Base-by-base conservation (phyloP, 2,113 vertebrate species). In the Microtus ochrogaster region DNA sequence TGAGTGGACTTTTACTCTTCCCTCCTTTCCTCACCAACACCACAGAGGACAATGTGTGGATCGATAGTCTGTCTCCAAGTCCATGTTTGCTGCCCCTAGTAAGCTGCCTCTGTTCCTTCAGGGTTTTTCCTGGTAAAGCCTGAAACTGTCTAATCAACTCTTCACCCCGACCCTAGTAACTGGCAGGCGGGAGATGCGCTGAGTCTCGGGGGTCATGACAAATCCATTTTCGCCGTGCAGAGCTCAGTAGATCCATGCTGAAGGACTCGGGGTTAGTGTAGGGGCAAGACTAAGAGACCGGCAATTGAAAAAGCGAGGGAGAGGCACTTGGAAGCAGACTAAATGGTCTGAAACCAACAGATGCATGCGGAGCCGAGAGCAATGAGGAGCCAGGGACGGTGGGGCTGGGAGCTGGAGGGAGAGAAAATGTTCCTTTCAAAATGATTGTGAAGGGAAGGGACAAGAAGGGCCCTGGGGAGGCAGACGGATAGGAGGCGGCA, bases 401-500 rank as follows among this genome's bases (percentile, higher is more conserved):
- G 17, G 17, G 24, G 58, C 83, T 41, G 58, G 90, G 74, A 55
- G 87, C 47, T 22, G 7, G 65, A 7, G 65, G 17, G 26, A 24
- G 28, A 83, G 41, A 39, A 84, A 92, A 85, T 39, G 33, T 36
- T 93, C 79, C 78, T 76, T 85, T 83, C 22, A 44, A 95, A 72
- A 49, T 73, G 17, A 70, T 93, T 77, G 47, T 76, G 76, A 90
- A 94, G 74, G 36, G 77, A 65, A 93, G 70, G 41, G 14, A 44
- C 68, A 90, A 76, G 78, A 63, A 85, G 78, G 73, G 39, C 92
- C 65, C 65, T 49, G 4, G 77, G 94, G 85, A 95, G 89, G 33
- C 3, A 14, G 78, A 84, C 26, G 3, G 7, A 39, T 28, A 68
- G 73, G 52, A 90, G 92, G 44, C 11, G 4, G 68, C 24, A 16